phyloP scores from a whole-genome alignment of 2,113 vertebrate species.

The Hippocampus comes region DNA sequence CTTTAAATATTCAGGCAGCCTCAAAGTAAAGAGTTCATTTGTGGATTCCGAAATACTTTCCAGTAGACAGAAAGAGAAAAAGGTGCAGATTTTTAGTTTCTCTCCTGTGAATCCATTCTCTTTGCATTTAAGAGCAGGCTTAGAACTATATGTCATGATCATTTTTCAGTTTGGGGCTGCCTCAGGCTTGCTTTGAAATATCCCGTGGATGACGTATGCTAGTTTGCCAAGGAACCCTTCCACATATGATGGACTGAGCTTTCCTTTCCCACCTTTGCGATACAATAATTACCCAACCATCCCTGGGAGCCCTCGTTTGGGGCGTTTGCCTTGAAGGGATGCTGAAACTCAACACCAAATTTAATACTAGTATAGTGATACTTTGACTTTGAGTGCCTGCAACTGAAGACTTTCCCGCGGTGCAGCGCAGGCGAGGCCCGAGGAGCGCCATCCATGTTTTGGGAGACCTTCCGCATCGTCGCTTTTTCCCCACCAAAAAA shows the following conservation, averaged over 20 bases:
- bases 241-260: neutral
- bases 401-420: too few relatives aligned
- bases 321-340: neutral
- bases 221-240: neutral
- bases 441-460: too few relatives aligned
- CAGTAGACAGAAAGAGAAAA: neutral
- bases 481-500: too few relatives aligned
- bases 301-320: neutral
- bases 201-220: neutral
- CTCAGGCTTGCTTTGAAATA: neutral
- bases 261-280: neutral
- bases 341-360: too few relatives aligned
- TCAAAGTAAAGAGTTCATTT: neutral
- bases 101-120: neutral
- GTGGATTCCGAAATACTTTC: neutral
- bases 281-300: neutral
- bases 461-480: too few relatives aligned
- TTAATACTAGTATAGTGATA: too few relatives aligned
- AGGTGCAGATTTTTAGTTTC: neutral
- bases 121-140: neutral
- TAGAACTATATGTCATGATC: neutral
- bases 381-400: too few relatives aligned
- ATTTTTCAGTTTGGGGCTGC: neutral
- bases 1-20: neutral
- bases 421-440: too few relatives aligned